A percentile compares a stretch with the other conserved stretches of the same genome.
These are phyloP conservation scores for Chelonia mydas DNA, from an alignment of 2,797 vertebrate genomes.

Conservation along the genomic window DNA sequence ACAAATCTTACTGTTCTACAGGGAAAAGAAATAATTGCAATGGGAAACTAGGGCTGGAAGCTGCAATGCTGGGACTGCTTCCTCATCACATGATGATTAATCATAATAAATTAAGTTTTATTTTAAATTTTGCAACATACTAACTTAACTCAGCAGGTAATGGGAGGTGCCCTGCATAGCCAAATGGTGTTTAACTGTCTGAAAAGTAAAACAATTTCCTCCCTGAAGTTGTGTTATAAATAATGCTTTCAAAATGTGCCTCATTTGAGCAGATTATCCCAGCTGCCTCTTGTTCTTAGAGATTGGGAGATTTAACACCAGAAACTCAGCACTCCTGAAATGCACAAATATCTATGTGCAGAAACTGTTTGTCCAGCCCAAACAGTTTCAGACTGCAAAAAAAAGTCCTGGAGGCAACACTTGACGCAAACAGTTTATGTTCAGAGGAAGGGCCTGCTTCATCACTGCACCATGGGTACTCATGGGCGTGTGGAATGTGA, in stretches of 20 bases:
- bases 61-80: slow-evolving; percentile 47
- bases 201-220: slow-evolving; percentile 61
- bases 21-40: slow-evolving; percentile 11
- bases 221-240: slow-evolving; percentile 56
- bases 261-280: slow-evolving; percentile 51
- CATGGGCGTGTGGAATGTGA: fast-evolving
- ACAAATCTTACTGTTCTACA: neutral
- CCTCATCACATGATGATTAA: slow-evolving; percentile 57
- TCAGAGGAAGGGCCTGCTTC: neutral
- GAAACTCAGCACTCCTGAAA: slow-evolving; percentile 27
- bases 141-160: slow-evolving; percentile 67
- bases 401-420: neutral
- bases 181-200: slow-evolving; percentile 56
- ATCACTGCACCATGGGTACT: neutral
- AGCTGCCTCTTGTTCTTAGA: slow-evolving; percentile 42
- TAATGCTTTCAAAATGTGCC: slow-evolving; percentile 46
- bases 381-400: fast-evolving
- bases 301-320: slow-evolving; percentile 18
- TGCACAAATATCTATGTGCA: neutral
- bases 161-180: slow-evolving; percentile 42
- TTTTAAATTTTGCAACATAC: slow-evolving; percentile 49
- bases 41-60: slow-evolving; percentile 23
- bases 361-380: neutral
- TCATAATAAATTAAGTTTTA: slow-evolving; percentile 71
- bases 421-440: neutral